A percentile compares a stretch with the other conserved stretches of the same genome.
phyloP scores from a whole-genome alignment of 2,888 invertebrate genomes.

The Encarsia formosa region DNA sequence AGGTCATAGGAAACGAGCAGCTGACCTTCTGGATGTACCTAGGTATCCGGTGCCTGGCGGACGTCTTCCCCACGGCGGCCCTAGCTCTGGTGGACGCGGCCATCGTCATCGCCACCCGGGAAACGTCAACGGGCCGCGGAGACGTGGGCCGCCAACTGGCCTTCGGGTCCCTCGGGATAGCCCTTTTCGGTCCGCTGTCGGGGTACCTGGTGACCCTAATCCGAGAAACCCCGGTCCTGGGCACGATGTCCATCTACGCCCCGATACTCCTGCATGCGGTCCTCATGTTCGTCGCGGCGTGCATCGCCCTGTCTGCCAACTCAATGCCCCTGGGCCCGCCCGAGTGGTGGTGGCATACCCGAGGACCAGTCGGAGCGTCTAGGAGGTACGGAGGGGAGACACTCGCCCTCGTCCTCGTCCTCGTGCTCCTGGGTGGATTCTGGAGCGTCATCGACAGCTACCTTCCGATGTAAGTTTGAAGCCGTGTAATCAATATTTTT shows the following conservation, averaged over 20 bases:
- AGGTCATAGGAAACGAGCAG: constrained; percentile 60
- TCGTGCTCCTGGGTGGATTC: constrained; percentile 69
- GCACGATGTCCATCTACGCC: constrained; percentile 52
- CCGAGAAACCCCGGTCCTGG: constrained; percentile 4
- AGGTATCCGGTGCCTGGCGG: constrained; percentile 65
- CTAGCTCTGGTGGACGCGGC: constrained; percentile 70
- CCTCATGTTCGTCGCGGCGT: constrained; percentile 56
- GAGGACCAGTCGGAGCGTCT: constrained; percentile 76
- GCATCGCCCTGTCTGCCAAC: constrained; percentile 44
- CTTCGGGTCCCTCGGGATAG: constrained; percentile 70
- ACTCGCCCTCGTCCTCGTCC: constrained; percentile 64
- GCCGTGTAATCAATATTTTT: no score
- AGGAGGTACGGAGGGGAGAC: constrained; percentile 73
- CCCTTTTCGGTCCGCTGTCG: constrained; percentile 64
- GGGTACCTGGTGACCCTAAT: constrained; percentile 41
- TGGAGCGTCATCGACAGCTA: constrained; percentile 80
- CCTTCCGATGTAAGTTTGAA: constrained; percentile 62
- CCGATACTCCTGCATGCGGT: constrained; percentile 56
- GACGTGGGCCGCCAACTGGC: constrained; percentile 76
- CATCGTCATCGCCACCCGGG: constrained; percentile 76
- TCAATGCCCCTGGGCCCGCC: constrained; percentile 76
- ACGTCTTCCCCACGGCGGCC: constrained; percentile 72
- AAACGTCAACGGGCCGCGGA: constrained; percentile 74
- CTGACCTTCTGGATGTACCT: constrained; percentile 70
- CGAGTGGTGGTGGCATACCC: constrained; percentile 86